These are phyloP conservation scores for Donacobius atricapilla DNA, from an alignment of 2,113 vertebrate genomes.

Conservation along the genomic window DNA sequence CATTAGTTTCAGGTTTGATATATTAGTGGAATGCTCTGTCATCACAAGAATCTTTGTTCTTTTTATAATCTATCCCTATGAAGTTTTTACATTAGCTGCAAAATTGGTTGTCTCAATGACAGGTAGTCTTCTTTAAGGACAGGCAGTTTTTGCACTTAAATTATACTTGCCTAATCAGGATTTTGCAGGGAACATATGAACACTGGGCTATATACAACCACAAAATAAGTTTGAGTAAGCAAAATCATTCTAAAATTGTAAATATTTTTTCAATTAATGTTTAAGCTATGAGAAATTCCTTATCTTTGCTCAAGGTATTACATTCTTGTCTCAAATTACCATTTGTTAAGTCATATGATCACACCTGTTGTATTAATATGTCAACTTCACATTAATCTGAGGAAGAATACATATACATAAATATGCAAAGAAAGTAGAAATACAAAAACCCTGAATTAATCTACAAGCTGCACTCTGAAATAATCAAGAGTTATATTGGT, in stretches of 20 bases:
- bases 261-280: not conserved
- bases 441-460: not conserved
- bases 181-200: not conserved
- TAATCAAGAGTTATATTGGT: not conserved
- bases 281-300: not conserved
- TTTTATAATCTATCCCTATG: not conserved
- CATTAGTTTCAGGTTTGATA: slow-evolving; percentile 45
- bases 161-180: not conserved
- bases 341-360: not conserved
- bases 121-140: not conserved
- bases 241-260: not conserved
- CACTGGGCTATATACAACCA: not conserved
- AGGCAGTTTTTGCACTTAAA: not conserved
- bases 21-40: slow-evolving; percentile 25
- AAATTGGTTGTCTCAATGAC: not conserved
- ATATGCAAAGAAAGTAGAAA: not conserved
- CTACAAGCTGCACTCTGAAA: not conserved
- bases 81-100: slow-evolving; percentile 22
- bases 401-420: not conserved
- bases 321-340: not conserved
- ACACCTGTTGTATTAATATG: not conserved
- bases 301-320: not conserved
- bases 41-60: slow-evolving; percentile 31
- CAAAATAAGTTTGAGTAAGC: not conserved
- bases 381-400: not conserved